Evolutionary conservation across 2,113 vertebrate genomes (phyloP).

Genomic region (Limnothrissa miodon): DNA sequence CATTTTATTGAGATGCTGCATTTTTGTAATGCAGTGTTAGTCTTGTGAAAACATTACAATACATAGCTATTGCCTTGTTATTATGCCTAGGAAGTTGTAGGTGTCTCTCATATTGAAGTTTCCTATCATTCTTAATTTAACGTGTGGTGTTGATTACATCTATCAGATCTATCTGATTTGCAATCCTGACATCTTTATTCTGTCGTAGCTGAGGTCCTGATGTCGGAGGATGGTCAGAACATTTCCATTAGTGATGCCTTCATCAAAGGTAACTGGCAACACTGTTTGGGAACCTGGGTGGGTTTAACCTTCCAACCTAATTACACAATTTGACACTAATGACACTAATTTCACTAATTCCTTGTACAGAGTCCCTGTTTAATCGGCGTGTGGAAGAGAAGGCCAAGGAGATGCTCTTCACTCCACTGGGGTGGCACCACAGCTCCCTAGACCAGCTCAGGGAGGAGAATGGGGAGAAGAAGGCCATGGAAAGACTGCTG

Average conservation of each 20-base stretch:
- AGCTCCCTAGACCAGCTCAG: slow-evolving; percentile 93
- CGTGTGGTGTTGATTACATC: neutral
- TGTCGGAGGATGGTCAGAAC: slow-evolving; percentile 90
- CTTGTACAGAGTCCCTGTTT: slow-evolving; percentile 83
- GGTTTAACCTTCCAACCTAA: neutral
- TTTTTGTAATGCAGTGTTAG: neutral
- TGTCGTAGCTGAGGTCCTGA: slow-evolving; percentile 80
- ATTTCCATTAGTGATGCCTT: slow-evolving; percentile 97
- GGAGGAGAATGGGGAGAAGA: slow-evolving; percentile 97
- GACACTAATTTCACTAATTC: neutral
- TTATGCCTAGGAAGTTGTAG: too few relatives aligned
- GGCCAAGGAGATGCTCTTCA: slow-evolving; percentile 93
- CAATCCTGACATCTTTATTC: slow-evolving; percentile 24
- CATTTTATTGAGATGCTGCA: neutral
- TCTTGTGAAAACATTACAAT: neutral
- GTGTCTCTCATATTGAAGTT: neutral
- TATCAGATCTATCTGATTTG: neutral
- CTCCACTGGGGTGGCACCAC: slow-evolving; percentile 95
- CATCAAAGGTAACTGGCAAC: slow-evolving; percentile 84
- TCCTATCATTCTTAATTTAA: neutral
- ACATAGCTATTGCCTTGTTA: neutral
- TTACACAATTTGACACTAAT: too few relatives aligned
- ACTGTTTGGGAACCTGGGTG: neutral
- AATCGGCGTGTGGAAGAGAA: slow-evolving; percentile 97
- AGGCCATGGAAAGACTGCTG: slow-evolving; percentile 97